These are phyloP conservation scores for Anomalospiza imberbis DNA, from an alignment of 2,797 vertebrate genomes.

Conservation along the genomic window DNA sequence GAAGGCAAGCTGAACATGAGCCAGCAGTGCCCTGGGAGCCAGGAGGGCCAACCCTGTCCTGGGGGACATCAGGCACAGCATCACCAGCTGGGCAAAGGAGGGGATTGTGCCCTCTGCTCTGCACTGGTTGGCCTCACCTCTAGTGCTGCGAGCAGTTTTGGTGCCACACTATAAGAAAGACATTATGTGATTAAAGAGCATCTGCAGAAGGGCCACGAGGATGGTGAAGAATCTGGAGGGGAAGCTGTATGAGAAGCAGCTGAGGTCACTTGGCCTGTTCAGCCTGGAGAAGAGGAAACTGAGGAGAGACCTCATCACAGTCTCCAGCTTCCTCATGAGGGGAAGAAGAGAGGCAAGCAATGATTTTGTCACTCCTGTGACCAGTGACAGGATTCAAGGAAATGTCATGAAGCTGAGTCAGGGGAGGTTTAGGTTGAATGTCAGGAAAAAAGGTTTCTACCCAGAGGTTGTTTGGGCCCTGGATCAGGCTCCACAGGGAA, in stretches of 20 bases:
- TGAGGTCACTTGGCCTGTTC: neutral
- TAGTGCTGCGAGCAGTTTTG: fast-evolving
- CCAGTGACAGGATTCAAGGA: neutral
- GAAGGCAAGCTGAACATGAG: too few species aligned
- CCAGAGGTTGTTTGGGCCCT: fast-evolving
- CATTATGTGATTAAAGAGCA: neutral
- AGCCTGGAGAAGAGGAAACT: neutral
- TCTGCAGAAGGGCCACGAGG: neutral
- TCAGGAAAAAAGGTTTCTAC: neutral
- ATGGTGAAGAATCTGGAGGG: neutral
- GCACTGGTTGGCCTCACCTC: neutral
- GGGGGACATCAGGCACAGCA: neutral
- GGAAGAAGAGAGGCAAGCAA: neutral
- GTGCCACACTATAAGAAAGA: neutral
- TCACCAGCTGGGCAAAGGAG: fast-evolving
- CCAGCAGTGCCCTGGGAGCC: neutral
- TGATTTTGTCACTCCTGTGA: neutral
- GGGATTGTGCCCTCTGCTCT: neutral
- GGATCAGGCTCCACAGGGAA: neutral
- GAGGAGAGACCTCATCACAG: neutral
- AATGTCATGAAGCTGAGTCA: neutral
- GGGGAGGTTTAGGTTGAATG: neutral
- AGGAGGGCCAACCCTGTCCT: fast-evolving
- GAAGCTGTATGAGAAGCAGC: fast-evolving
- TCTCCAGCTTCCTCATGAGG: neutral